Base-by-base conservation (phyloP, 2,888 invertebrate species). In the Chelonus formosanus region DNA sequence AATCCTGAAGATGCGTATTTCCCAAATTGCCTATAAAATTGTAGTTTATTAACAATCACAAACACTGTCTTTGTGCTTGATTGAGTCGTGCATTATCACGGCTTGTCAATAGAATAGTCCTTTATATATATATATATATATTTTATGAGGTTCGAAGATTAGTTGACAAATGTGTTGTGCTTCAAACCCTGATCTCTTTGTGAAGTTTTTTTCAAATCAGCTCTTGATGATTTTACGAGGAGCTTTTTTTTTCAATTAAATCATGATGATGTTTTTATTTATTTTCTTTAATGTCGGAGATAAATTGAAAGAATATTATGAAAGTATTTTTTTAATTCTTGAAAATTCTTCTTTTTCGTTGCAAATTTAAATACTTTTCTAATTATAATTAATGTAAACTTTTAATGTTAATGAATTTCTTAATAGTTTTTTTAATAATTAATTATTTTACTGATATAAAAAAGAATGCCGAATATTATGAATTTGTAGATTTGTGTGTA, bases 1-100 rank as follows among this genome's bases (percentile, higher is more conserved):
- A 71, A 80, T 80, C 79, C 80, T 79, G 76, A 78, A 81, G 75
- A 75, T 74, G 75, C 75, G 75, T 79, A 79, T 75, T 77, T 65
- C 70, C 68, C 64, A 63, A 64, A 67, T 67, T 60, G 61, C 61
- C 66, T 61, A 66, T 50, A 20, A 20, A 47, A 61, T 52, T 61
- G 57, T 61, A 56, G 61, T 66, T 48, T 47, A 60, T 40, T 40
- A 34, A 47, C 58, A 54, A 57, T 45, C 61, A 66, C 40, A 40
- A 40, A 6, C 40, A 40, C 64, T 62, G 69, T 65, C 52, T 68
- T 62, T 66, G 61, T 36, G 44, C 61, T 65, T 47, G 36, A 44
- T 61, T 31, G 35, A 58, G 36, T 58, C 45, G 60, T 53, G 20
- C 1, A 20, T 20, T 20, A 20, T 20, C 20, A 20, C 20, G 20